phyloP scores from a whole-genome alignment of 2,888 invertebrate species.

The Meiosimyza platycephala region DNA sequence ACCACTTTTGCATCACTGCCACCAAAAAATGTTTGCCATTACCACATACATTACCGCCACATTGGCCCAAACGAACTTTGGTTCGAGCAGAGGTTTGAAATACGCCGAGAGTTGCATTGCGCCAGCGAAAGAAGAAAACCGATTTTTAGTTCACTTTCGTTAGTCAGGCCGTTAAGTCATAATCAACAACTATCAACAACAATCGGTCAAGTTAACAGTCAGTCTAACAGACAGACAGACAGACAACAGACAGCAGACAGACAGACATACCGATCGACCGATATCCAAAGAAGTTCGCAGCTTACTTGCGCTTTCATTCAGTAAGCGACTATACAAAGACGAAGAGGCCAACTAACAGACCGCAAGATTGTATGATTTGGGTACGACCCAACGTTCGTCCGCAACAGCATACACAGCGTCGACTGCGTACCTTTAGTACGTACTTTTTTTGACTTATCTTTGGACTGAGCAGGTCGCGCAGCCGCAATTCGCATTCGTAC shows the following conservation, averaged over 20 bases:
- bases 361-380: too few relatives aligned
- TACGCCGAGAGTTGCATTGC: slow-evolving; percentile 18
- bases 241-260: not conserved
- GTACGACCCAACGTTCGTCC: too few relatives aligned
- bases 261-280: not conserved
- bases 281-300: not conserved
- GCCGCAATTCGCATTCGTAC: slow-evolving; percentile 63
- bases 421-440: not conserved
- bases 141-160: slow-evolving; percentile 60
- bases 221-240: too few relatives aligned
- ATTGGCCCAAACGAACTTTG: slow-evolving; percentile 15
- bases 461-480: slow-evolving; percentile 62
- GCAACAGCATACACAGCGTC: not conserved
- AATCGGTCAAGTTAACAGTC: not conserved
- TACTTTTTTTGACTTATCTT: slow-evolving; percentile 60
- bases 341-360: not conserved
- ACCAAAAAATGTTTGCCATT: slow-evolving; percentile 34
- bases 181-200: not conserved
- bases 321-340: not conserved
- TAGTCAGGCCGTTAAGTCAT: slow-evolving; percentile 52
- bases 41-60: slow-evolving; percentile 27
- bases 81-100: slow-evolving; percentile 1
- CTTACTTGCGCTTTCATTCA: slow-evolving; percentile 24
- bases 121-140: slow-evolving; percentile 52
- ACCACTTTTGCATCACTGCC: slow-evolving; percentile 28